These are phyloP conservation scores for Drosophila buzzatii DNA, from an alignment of 2,888 invertebrate species.

Conservation along the genomic window DNA sequence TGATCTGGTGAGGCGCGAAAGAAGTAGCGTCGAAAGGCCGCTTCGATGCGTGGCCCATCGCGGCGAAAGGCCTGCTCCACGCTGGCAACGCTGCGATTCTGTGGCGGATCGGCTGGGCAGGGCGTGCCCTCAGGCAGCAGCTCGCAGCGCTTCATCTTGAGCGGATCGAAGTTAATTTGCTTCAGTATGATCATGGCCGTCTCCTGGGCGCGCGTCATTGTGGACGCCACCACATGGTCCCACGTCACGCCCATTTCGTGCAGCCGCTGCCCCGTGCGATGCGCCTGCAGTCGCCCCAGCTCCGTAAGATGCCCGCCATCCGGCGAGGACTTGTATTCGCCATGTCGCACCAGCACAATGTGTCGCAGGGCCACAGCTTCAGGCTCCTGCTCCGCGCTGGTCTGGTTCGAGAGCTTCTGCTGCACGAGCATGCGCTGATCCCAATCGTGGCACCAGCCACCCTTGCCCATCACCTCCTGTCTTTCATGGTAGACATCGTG, in stretches of 20 bases:
- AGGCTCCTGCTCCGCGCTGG: slow-evolving; percentile 80
- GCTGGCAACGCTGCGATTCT: slow-evolving; percentile 92
- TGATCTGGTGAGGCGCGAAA: slow-evolving; percentile 94
- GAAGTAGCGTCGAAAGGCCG: slow-evolving; percentile 96
- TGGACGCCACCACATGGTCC: slow-evolving; percentile 92
- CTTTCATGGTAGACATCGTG: neutral
- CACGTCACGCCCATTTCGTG: slow-evolving; percentile 91
- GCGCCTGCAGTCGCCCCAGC: slow-evolving; percentile 94
- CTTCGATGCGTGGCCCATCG: slow-evolving; percentile 97
- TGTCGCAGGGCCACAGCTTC: slow-evolving; percentile 89
- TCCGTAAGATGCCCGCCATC: slow-evolving; percentile 93
- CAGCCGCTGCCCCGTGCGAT: slow-evolving; percentile 92
- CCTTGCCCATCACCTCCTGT: slow-evolving; percentile 64
- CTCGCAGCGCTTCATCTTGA: slow-evolving; percentile 89
- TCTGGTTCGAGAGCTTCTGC: slow-evolving; percentile 85
- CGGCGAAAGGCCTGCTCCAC: slow-evolving; percentile 95
- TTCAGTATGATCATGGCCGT: slow-evolving; percentile 94
- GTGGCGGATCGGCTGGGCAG: slow-evolving; percentile 95
- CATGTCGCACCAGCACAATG: slow-evolving; percentile 96
- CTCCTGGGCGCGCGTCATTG: slow-evolving; percentile 97
- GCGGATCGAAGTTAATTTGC: slow-evolving; percentile 87
- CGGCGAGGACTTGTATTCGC: slow-evolving; percentile 93
- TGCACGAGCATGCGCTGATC: slow-evolving; percentile 91
- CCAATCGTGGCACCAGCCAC: slow-evolving; percentile 95
- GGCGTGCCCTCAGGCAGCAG: slow-evolving; percentile 97